phyloP scores from a whole-genome alignment of 2,888 invertebrate species.

The Hyppa rectilinea region DNA sequence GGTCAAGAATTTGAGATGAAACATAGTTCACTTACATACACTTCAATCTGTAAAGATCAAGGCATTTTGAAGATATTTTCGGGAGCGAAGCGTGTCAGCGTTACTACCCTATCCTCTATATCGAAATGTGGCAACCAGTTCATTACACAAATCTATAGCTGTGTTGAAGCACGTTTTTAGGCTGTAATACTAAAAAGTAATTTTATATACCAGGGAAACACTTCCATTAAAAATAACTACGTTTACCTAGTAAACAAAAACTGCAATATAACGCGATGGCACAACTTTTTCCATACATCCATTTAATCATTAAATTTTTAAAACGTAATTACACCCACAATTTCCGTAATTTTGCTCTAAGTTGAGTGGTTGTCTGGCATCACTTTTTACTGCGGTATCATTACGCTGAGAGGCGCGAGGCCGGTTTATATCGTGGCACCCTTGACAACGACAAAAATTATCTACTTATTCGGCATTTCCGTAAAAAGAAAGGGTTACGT shows the following conservation, averaged over 20 bases:
- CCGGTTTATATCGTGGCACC: slow-evolving; percentile 37
- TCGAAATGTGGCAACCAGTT: background rate
- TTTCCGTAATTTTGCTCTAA: slow-evolving; percentile 56
- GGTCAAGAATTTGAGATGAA: too few relatives aligned
- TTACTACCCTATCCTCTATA: too few relatives aligned
- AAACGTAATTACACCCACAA: slow-evolving; percentile 53
- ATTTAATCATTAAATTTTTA: slow-evolving; percentile 60
- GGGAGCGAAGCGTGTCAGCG: too few relatives aligned
- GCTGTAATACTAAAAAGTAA: slow-evolving; percentile 46
- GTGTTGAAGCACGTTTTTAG: slow-evolving; percentile 11
- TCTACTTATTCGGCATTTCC: too few relatives aligned
- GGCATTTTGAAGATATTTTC: too few relatives aligned
- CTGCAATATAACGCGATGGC: slow-evolving; percentile 26
- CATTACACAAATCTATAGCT: slow-evolving; percentile 30
- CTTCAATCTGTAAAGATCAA: too few relatives aligned
- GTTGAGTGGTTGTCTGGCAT: slow-evolving; percentile 55
- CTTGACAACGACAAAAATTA: slow-evolving; percentile 20
- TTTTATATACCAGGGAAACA: slow-evolving; percentile 9
- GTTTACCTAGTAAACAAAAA: slow-evolving; percentile 35
- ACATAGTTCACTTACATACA: too few relatives aligned
- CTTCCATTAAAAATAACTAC: slow-evolving; percentile 50
- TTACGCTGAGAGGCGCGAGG: slow-evolving; percentile 44
- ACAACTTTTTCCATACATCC: slow-evolving; percentile 41
- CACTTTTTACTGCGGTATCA: slow-evolving; percentile 53
- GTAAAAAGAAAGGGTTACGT: background rate